These are phyloP conservation scores for Ursus arctos DNA, from an alignment of 2,113 vertebrate species.

Conservation along the genomic window DNA sequence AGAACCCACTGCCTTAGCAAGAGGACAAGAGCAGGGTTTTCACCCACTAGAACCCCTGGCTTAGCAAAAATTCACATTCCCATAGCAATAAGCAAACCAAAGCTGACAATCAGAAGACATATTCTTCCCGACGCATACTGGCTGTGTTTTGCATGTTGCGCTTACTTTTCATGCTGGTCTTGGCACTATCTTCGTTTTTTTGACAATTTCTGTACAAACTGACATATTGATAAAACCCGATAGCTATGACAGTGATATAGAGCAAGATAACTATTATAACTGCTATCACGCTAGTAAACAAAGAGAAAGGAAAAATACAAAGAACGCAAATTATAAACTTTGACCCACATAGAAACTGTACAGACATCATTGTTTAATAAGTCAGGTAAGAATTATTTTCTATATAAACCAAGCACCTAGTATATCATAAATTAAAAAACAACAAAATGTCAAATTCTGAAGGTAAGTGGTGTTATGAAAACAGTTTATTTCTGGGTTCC, in stretches of 20 bases:
- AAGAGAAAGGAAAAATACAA: conserved; percentile 53
- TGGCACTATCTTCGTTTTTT: conserved; percentile 88
- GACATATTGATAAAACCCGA: conserved; percentile 89
- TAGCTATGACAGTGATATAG: conserved; percentile 87
- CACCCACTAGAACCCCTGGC: conserved; percentile 72
- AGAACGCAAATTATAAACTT: neutral
- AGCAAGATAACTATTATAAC: conserved; percentile 90
- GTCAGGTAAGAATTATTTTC: neutral
- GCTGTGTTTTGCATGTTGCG: conserved; percentile 86
- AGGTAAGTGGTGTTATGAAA: neutral
- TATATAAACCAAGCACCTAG: neutral
- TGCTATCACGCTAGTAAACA: conserved; percentile 89
- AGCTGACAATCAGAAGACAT: conserved; percentile 89
- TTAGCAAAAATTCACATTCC: conserved; percentile 75
- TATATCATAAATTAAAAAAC: neutral
- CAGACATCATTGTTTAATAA: neutral
- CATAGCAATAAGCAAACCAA: conserved; percentile 63
- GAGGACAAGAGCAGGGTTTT: conserved; percentile 65
- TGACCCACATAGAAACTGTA: neutral
- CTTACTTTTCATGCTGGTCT: conserved; percentile 88
- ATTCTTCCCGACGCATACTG: conserved; percentile 91
- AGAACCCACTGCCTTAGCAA: conserved; percentile 69
- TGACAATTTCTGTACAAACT: conserved; percentile 85
- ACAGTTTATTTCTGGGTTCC: neutral
- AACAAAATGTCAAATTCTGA: neutral